phyloP scores from a whole-genome alignment of 2,113 vertebrate genomes.

The Anseranas semipalmata region DNA sequence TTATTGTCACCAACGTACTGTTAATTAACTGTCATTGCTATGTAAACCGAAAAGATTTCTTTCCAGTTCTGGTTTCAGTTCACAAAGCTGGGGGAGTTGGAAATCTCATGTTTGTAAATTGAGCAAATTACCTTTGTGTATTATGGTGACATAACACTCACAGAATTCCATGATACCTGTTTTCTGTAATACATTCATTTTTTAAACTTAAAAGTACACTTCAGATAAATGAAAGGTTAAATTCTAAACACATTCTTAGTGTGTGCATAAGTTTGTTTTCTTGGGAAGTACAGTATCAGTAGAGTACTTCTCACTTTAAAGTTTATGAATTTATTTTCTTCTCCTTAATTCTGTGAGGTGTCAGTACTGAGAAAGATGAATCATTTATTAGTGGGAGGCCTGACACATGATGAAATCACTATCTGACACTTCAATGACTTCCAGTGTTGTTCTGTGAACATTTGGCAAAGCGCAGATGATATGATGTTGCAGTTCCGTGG shows the following conservation, averaged over 20 bases:
- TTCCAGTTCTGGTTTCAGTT: neutral
- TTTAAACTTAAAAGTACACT: neutral
- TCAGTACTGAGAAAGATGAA: constrained; percentile 59
- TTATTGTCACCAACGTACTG: neutral
- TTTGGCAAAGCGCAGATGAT: constrained; percentile 46
- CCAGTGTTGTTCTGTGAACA: constrained; percentile 39
- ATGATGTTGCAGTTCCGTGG: constrained; percentile 52
- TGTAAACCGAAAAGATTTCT: neutral
- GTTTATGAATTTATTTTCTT: constrained; percentile 54
- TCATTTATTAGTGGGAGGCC: constrained; percentile 68
- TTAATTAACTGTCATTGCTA: neutral
- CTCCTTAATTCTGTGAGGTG: constrained; percentile 17
- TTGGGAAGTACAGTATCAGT: constrained; percentile 21
- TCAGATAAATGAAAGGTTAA: constrained; percentile 24
- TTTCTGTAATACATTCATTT: neutral
- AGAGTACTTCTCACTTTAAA: constrained; percentile 51
- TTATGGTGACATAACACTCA: neutral
- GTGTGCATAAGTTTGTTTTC: constrained; percentile 36
- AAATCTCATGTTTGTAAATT: neutral
- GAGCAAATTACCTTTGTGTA: neutral
- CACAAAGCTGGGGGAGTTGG: neutral
- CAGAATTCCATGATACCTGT: neutral
- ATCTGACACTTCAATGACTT: constrained; percentile 52
- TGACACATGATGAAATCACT: constrained; percentile 62
- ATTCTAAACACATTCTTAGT: neutral